These are phyloP conservation scores for Hydrozoanthus tunicans DNA, from an alignment of 64 coral and sea anemone genomes.

Conservation along the genomic window DNA sequence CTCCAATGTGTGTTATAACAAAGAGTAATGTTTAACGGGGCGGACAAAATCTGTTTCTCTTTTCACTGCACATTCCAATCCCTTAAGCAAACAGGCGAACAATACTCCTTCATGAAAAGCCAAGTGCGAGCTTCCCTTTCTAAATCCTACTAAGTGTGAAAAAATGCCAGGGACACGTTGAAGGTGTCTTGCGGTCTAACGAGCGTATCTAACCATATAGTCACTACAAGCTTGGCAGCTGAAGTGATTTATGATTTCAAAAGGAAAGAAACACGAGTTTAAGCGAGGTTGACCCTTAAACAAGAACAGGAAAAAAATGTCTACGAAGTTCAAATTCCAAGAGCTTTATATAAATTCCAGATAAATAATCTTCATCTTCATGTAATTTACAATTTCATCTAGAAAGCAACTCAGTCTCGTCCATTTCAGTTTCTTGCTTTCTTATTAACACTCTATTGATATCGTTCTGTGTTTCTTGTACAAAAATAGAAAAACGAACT, in stretches of 20 bases:
- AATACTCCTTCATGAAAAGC: slow-evolving; percentile 33
- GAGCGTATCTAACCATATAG: background rate
- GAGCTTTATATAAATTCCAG: slow-evolving; percentile 28
- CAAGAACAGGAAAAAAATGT: slow-evolving; percentile 19
- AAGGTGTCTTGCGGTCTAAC: slow-evolving; percentile 50
- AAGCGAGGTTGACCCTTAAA: slow-evolving; percentile 15
- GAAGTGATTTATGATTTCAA: slow-evolving; percentile 25
- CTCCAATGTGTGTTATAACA: slow-evolving; percentile 1
- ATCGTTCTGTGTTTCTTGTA: background rate
- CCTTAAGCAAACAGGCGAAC: slow-evolving; percentile 43
- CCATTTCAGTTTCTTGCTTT: background rate
- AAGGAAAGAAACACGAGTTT: background rate
- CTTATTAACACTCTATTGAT: background rate
- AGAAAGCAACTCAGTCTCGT: background rate
- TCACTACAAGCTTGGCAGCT: background rate
- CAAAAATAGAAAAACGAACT: slow-evolving; percentile 32
- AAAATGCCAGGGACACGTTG: slow-evolving; percentile 21
- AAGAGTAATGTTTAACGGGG: background rate
- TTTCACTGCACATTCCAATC: slow-evolving; percentile 35
- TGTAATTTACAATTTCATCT: slow-evolving; percentile 41
- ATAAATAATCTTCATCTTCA: slow-evolving; percentile 31
- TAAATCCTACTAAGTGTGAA: slow-evolving; percentile 62
- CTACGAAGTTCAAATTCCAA: slow-evolving; percentile 47
- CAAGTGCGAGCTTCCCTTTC: slow-evolving; percentile 47
- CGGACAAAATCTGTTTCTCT: slow-evolving; percentile 15